A percentile compares a stretch with the other conserved stretches of the same genome.
Evolutionary conservation across 2,797 vertebrate species (phyloP).

Genomic region (Anguilla obscura): DNA sequence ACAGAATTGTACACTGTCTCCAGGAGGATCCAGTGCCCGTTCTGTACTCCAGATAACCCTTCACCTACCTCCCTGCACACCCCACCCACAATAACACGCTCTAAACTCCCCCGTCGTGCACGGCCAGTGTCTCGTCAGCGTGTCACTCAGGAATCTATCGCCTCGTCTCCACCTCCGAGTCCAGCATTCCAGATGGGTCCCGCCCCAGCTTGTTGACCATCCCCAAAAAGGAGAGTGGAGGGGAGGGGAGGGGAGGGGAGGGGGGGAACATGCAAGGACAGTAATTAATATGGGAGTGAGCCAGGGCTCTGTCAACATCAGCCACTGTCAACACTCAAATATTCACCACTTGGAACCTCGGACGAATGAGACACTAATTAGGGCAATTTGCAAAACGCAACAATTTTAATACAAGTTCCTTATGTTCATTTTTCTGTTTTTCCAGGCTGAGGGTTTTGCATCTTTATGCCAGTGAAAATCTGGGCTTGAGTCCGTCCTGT

Average conservation of each 20-base stretch:
- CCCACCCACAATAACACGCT: background rate
- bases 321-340: background rate
- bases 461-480: too few relatives aligned
- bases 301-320: background rate
- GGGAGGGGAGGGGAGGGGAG: background rate
- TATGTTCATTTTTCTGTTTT: too few relatives aligned
- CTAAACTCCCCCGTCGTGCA: background rate
- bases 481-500: background rate
- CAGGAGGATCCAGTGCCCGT: background rate
- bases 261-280: background rate
- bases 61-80: background rate
- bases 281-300: background rate
- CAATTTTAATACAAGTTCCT: background rate
- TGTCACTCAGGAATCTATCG: constrained; percentile 67
- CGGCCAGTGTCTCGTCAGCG: constrained; percentile 31
- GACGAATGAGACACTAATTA: background rate
- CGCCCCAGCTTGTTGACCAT: constrained; percentile 33
- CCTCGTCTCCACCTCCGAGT: constrained; percentile 49
- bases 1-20: background rate
- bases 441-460: too few relatives aligned
- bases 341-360: background rate
- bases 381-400: background rate
- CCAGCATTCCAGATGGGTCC: constrained; percentile 54
- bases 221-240: background rate
- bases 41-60: background rate